Evolutionary conservation across 2,888 invertebrate genomes (phyloP).

Genomic region (Macaria liturata): DNA sequence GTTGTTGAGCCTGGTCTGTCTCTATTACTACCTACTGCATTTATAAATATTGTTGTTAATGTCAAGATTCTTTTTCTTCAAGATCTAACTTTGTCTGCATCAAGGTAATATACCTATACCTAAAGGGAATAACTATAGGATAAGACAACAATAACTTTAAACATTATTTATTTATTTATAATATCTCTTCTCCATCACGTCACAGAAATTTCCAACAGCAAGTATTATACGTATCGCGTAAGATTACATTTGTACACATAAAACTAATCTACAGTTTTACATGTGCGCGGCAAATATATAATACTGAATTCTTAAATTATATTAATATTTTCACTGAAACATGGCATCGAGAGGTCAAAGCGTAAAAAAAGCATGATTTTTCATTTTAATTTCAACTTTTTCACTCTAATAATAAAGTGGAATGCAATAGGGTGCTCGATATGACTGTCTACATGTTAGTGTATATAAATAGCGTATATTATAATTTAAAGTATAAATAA

Average conservation of each 20-base stretch:
- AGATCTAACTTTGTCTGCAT: no score
- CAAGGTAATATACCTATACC: no score
- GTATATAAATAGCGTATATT: slow-evolving; percentile 65
- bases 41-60: no score
- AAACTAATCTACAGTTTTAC: slow-evolving; percentile 25
- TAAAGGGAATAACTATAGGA: slow-evolving; percentile 22
- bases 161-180: slow-evolving; percentile 64
- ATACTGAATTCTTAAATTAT: slow-evolving; percentile 56
- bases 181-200: slow-evolving; percentile 69
- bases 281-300: slow-evolving; percentile 40
- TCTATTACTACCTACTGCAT: no score
- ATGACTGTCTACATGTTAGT: slow-evolving; percentile 54
- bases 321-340: slow-evolving; percentile 38
- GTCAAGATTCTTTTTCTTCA: no score
- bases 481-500: slow-evolving; percentile 58
- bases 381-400: slow-evolving; percentile 35
- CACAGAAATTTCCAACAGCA: slow-evolving; percentile 65
- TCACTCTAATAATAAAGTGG: slow-evolving; percentile 66
- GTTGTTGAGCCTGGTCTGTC: no score
- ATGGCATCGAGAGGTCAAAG: slow-evolving; percentile 43
- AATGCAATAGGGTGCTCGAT: slow-evolving; percentile 72
- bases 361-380: slow-evolving; percentile 44
- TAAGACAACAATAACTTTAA: slow-evolving; percentile 63
- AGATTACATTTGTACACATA: slow-evolving; percentile 52
- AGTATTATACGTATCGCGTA: slow-evolving; percentile 54